phyloP scores from a whole-genome alignment of 2,888 invertebrate genomes.

The Urechis unicinctus region DNA sequence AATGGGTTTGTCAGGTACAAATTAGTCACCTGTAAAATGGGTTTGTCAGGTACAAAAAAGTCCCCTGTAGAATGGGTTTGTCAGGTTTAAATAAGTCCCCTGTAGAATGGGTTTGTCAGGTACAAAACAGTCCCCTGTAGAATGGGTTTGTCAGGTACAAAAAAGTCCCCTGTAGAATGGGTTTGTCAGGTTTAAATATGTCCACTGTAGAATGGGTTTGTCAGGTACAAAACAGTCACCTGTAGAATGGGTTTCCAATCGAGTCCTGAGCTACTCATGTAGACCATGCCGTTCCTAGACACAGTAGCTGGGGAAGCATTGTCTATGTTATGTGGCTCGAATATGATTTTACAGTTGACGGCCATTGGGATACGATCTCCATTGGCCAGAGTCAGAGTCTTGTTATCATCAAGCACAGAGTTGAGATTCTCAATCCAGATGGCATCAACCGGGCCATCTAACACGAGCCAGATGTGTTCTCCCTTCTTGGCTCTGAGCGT shows the following conservation, averaged over 20 bases:
- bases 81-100: no score
- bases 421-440: conserved; percentile 53
- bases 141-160: no score
- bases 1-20: no score
- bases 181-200: no score
- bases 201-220: no score
- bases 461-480: conserved; percentile 86
- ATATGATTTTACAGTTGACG: conserved; percentile 87
- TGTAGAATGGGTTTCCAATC: conserved; percentile 86
- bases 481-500: conserved; percentile 79
- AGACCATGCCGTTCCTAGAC: conserved; percentile 74
- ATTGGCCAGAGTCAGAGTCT: conserved; percentile 73
- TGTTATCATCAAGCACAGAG: conserved; percentile 52
- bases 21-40: no score
- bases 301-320: conserved; percentile 97
- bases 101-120: no score
- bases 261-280: conserved; percentile 93
- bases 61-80: no score
- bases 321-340: conserved; percentile 95
- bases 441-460: conserved; percentile 52
- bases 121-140: no score
- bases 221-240: no score
- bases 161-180: no score
- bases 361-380: conserved; percentile 90
- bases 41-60: no score